Conservation (phyloP, 2,888 invertebrate genomes). For the Acrocera orbiculus region DNA sequence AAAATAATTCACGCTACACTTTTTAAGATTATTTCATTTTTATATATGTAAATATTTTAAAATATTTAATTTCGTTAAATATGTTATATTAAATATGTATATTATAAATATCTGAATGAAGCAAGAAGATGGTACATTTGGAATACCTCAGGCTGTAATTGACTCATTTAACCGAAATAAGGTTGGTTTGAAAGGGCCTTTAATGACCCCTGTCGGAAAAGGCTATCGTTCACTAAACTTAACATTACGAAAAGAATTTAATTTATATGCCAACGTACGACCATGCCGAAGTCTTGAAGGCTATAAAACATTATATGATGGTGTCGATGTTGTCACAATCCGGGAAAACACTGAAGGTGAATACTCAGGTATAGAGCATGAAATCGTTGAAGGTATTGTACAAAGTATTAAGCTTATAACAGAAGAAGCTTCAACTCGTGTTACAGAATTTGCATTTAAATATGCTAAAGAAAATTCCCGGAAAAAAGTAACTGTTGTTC, state of each 20-base stretch:
- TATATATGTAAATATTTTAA: too few species aligned
- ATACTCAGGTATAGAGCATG: slow-evolving; percentile 99
- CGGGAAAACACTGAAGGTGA: slow-evolving; percentile 99
- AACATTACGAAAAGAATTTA: slow-evolving; percentile 92
- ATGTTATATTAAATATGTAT: neutral
- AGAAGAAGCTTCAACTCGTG: slow-evolving; percentile 85
- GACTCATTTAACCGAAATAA: slow-evolving; percentile 94
- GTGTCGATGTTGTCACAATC: slow-evolving; percentile 98
- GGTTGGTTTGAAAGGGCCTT: slow-evolving; percentile 93
- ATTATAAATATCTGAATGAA: slow-evolving; percentile 22
- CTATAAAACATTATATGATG: slow-evolving; percentile 87
- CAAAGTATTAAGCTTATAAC: slow-evolving; percentile 99
- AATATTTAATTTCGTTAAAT: too few species aligned
- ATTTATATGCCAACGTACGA: slow-evolving; percentile 91
- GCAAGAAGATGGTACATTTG: slow-evolving; percentile 90
- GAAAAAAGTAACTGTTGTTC: slow-evolving; percentile 92
- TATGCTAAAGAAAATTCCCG: slow-evolving; percentile 84
- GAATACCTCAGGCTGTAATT: slow-evolving; percentile 91
- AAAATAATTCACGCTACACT: too few species aligned
- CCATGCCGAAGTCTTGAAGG: slow-evolving; percentile 95
- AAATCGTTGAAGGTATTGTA: slow-evolving; percentile 97
- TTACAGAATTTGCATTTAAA: slow-evolving; percentile 95
- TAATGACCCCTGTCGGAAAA: slow-evolving; percentile 98
- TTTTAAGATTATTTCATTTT: too few species aligned
- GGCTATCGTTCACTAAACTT: slow-evolving; percentile 97